Evolutionary conservation across 2,113 vertebrate genomes (phyloP), one percentile per base, ranked within the genome.

Genomic region (Guaruba guarouba): DNA sequence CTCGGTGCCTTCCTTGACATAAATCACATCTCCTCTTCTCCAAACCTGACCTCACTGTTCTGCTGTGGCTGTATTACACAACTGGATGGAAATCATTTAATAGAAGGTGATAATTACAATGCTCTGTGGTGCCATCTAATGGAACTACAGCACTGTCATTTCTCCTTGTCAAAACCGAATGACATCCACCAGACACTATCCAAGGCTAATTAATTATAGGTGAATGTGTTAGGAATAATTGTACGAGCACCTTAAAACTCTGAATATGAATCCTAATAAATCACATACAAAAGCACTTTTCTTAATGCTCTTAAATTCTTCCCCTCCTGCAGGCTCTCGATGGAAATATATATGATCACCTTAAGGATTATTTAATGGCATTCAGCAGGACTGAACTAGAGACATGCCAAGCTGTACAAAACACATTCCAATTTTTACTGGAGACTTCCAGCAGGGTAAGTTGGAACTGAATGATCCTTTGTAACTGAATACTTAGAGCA

Each of bases 361-460:
- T 99, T 35, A 99, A 99, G 95, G 98, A 99, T 95, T 99, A 99
- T 97, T 98, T 99, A 97, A 98, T 98, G 89, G 98, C 98, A n/a
- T 98, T 99, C 97, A 99, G 98, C 97, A 98, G 98, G 70, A 99
- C 99, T 35, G 99, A 99, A 71, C 98, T 99, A 83, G 99, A 99
- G 97, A 98, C 98, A 13, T 99, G 99, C 87, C 99, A 99, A 96
- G 98, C 99, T 87, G 97, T 99, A 86, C 99, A 99, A 94, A 99
- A 98, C 97, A 99, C 99, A 25, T 99, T 99, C 98, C 99, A 99
- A 95, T 99, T 99, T 96, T 97, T 99, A 88, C 98, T 99, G 98
- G 99, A 99, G 97, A 99, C 98, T 96, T 99, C 99, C 93, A 99
- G 98, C 96, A 98, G 99, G 98, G 99, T 99, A 97, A 99, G 98